These are phyloP conservation scores for Chloropsis hardwickii DNA, from an alignment of 2,113 vertebrate genomes.

Conservation along the genomic window DNA sequence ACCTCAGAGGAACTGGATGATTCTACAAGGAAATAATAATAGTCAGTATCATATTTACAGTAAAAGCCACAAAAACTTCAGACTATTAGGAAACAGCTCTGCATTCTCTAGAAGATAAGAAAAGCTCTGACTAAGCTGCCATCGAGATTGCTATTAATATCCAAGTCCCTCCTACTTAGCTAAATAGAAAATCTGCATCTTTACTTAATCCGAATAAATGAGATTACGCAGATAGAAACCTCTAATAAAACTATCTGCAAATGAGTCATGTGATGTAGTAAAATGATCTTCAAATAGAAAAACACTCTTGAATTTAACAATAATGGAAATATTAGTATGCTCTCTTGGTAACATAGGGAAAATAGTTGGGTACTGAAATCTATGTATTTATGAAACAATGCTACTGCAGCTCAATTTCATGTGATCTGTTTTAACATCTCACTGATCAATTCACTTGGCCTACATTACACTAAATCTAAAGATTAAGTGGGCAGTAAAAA, in stretches of 20 bases:
- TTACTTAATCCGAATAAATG: not conserved
- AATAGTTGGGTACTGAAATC: not conserved
- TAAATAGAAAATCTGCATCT: not conserved
- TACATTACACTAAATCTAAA: not conserved
- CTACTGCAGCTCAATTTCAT: not conserved
- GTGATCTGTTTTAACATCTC: not conserved
- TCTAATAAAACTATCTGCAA: not conserved
- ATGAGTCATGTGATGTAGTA: not conserved
- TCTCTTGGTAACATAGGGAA: not conserved
- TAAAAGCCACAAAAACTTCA: not conserved
- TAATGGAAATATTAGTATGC: not conserved
- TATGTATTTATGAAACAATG: not conserved
- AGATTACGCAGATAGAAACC: not conserved
- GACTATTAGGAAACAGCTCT: not conserved
- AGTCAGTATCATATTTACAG: not conserved
- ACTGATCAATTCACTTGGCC: not conserved
- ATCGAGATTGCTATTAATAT: not conserved
- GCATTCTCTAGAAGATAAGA: not conserved
- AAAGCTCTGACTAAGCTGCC: not conserved
- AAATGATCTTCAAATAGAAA: not conserved
- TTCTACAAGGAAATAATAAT: slow-evolving; percentile 38
- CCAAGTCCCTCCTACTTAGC: not conserved
- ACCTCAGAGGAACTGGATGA: not conserved
- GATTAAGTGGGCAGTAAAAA: not conserved
- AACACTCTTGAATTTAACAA: not conserved